A percentile compares a stretch with the other conserved stretches of the same genome.
Evolutionary conservation across 2,888 invertebrate genomes (phyloP).

Genomic region (Eugnorisma glareosa): DNA sequence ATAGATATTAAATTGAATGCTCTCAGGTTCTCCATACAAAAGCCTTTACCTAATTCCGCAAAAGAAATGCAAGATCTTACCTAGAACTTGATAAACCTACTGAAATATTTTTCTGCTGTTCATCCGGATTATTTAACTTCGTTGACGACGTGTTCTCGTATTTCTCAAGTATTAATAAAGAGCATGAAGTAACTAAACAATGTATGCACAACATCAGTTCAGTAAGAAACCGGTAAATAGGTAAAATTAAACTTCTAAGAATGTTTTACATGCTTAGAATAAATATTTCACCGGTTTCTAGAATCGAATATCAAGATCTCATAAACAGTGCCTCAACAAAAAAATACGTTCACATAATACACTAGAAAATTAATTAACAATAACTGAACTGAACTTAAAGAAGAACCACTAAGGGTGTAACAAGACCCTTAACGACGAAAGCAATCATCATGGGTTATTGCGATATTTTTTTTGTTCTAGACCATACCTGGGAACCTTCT

Average conservation of each 20-base stretch:
- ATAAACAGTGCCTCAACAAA: background rate
- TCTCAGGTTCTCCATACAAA: background rate
- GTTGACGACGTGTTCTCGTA: background rate
- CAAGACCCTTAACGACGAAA: no score
- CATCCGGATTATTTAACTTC: slow-evolving; percentile 2
- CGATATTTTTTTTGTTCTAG: no score
- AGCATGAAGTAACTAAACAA: background rate
- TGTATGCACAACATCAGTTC: background rate
- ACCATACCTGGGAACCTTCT: no score
- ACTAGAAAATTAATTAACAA: background rate
- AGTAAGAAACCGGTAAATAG: no score
- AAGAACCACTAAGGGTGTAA: background rate
- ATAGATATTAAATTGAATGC: background rate
- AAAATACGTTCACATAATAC: background rate
- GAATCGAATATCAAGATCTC: background rate
- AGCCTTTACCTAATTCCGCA: background rate
- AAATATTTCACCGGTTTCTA: background rate
- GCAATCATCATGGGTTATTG: no score
- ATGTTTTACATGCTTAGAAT: background rate
- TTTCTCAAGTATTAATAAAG: background rate
- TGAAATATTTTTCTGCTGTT: slow-evolving; percentile 9
- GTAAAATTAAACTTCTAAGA: background rate
- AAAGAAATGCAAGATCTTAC: slow-evolving; percentile 11
- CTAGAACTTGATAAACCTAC: background rate
- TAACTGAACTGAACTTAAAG: background rate